Evolutionary conservation across 64 coral and sea anemone species (phyloP), one percentile per base, ranked within the genome.

Genomic region (Stichodactyla helianthus): DNA sequence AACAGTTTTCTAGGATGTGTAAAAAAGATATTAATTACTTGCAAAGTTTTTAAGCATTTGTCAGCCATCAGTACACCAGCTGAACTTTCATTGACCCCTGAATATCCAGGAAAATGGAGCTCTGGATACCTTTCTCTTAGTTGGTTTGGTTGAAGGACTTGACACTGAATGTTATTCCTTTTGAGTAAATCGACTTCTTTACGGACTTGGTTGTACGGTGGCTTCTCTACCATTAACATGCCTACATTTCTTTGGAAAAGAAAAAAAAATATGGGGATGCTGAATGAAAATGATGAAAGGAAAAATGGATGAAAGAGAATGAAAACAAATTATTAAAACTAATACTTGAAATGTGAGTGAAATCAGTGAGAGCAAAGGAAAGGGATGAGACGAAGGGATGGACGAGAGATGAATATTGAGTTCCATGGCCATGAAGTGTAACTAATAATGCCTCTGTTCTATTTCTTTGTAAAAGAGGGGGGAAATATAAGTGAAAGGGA

Each of bases 31-130:
- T 79, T 15, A 17, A 2, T 22, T 79, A 91, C 89, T 71, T 91
- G 89, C 64, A 91, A 82, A 10, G 27, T 50, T 86, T 44, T 91
- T 25, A 91, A 91, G 22, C 89, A 91, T 79, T 91, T 91, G 83
- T 91, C 89, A 91, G 89, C 89, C 78, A 65, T 91, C n/a, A 91
- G 81, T 67, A 91, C 50, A 6, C 89, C 83, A 7, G 76, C 89
- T 14, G 84, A 81, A 6, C 55, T 55, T 54, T 91, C 89, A n/a
- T 80, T 7, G 11, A 91, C 56, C 54, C 44, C 89, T 54, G 13
- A 71, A 57, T 91, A 91, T 17, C 61, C 9, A 58, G 70, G 44
- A 77, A 81, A 91, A 26, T 59, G 55, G 6, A 91, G 84, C 2
- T 82, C 84, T 53, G 89, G 89, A 26, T 67, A 91, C 55, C 26